A percentile compares a stretch with the other conserved stretches of the same genome.
Evolutionary conservation across 2,888 invertebrate genomes (phyloP).

Genomic region (Trisateles emortualis): DNA sequence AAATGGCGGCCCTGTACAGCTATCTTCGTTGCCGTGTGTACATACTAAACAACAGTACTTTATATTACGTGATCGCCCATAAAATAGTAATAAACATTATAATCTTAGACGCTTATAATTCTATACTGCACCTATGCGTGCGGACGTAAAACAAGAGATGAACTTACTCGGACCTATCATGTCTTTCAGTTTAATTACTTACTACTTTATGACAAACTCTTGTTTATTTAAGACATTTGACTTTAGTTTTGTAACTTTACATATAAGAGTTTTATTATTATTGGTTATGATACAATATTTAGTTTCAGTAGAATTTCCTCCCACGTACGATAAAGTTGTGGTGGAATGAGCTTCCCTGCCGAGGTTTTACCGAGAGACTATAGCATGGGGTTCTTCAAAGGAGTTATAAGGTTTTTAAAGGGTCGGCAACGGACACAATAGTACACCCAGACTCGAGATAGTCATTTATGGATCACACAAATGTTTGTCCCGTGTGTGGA

Average conservation of each 20-base stretch:
- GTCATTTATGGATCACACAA: too few relatives aligned
- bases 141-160: slow-evolving; percentile 14
- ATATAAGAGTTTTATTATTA: neutral
- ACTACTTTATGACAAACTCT: slow-evolving; percentile 21
- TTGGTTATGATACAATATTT: neutral
- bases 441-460: too few relatives aligned
- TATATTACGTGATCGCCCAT: slow-evolving; percentile 33
- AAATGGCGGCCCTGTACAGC: too few relatives aligned
- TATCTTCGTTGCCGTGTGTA: too few relatives aligned
- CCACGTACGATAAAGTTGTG: too few relatives aligned
- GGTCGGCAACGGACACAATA: too few relatives aligned
- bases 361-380: too few relatives aligned
- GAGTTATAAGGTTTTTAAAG: too few relatives aligned
- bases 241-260: neutral
- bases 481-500: too few relatives aligned
- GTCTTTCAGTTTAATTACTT: slow-evolving; percentile 31
- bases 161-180: slow-evolving; percentile 9
- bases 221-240: neutral
- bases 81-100: slow-evolving; percentile 36
- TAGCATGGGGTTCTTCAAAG: too few relatives aligned
- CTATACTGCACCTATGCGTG: neutral
- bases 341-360: too few relatives aligned
- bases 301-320: neutral
- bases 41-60: slow-evolving; percentile 37
- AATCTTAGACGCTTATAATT: slow-evolving; percentile 12